A percentile compares a stretch with the other conserved stretches of the same genome.
Evolutionary conservation across 2,888 invertebrate species (phyloP).

Genomic region (Conops quadrifasciatus): DNA sequence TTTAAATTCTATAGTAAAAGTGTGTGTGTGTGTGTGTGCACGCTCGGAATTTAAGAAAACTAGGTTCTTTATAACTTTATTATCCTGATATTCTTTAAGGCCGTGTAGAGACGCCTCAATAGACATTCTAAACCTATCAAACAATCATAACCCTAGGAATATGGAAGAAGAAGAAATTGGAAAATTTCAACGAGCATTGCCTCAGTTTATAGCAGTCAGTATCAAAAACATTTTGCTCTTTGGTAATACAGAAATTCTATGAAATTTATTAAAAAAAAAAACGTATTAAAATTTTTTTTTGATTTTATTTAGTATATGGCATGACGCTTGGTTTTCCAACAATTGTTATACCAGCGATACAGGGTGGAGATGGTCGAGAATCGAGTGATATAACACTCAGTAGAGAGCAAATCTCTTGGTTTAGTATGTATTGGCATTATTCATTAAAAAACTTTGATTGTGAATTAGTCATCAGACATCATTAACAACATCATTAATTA

Average conservation of each 20-base stretch:
- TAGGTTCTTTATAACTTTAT: too few species aligned
- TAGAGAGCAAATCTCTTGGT: conserved; percentile 77
- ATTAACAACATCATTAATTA: too few species aligned
- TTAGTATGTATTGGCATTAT: conserved; percentile 67
- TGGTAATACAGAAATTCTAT: conserved; percentile 64
- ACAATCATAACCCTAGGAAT: conserved; percentile 45
- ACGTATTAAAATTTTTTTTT: conserved; percentile 14
- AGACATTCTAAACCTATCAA: conserved; percentile 61
- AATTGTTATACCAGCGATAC: conserved; percentile 79
- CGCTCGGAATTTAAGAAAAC: too few species aligned
- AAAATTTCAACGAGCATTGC: conserved; percentile 70
- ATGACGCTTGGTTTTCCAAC: conserved; percentile 84
- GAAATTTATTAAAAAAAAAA: background rate
- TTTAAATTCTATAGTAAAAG: too few species aligned
- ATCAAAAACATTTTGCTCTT: conserved; percentile 81
- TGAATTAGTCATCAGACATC: background rate
- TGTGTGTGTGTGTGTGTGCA: too few species aligned
- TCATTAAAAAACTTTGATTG: background rate
- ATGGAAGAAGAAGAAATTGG: conserved; percentile 55
- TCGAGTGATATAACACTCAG: conserved; percentile 67
- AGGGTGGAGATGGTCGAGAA: conserved; percentile 66
- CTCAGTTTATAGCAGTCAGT: conserved; percentile 80
- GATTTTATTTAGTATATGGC: conserved; percentile 71
- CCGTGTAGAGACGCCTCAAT: conserved; percentile 59
- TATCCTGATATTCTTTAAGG: conserved; percentile 44